These are phyloP conservation scores for Rhinolophus sinicus DNA, from an alignment of 2,113 vertebrate genomes.

Conservation along the genomic window DNA sequence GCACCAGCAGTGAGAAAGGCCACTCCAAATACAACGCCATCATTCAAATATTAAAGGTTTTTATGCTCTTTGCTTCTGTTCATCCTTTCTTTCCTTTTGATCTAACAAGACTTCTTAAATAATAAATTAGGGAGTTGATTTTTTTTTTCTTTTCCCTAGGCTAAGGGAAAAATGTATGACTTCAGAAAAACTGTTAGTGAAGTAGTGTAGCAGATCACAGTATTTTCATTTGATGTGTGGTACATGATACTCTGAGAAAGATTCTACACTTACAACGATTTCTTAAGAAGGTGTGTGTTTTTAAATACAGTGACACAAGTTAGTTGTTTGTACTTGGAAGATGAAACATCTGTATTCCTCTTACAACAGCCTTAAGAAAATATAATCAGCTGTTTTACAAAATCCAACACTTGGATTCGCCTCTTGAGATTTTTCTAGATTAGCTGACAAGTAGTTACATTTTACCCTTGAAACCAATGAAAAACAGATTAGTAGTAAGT, in stretches of 20 bases:
- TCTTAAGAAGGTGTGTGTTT: constrained; percentile 15
- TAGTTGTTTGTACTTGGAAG: neutral
- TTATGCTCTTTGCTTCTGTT: constrained; percentile 44
- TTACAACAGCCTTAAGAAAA: constrained; percentile 37
- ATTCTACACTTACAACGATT: neutral
- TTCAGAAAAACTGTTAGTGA: constrained; percentile 13
- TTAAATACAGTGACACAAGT: neutral
- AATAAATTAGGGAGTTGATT: constrained; percentile 62
- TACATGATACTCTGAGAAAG: neutral
- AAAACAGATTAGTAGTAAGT: neutral
- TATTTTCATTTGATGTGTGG: neutral
- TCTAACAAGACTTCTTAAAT: constrained; percentile 74
- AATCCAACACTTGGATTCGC: neutral
- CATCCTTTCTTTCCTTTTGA: constrained; percentile 65
- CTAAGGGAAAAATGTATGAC: constrained; percentile 18
- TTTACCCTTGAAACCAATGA: neutral
- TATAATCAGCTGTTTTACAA: neutral
- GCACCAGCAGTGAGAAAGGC: neutral
- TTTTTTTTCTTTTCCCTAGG: neutral
- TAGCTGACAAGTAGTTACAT: constrained; percentile 13
- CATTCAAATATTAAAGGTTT: constrained; percentile 52
- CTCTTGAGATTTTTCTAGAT: neutral
- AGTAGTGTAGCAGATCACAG: neutral
- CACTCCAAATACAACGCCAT: neutral
- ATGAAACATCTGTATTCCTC: neutral